Evolutionary conservation across 1,140 invertebrate species (phyloP).

Genomic region (Drosophila arizonae): DNA sequence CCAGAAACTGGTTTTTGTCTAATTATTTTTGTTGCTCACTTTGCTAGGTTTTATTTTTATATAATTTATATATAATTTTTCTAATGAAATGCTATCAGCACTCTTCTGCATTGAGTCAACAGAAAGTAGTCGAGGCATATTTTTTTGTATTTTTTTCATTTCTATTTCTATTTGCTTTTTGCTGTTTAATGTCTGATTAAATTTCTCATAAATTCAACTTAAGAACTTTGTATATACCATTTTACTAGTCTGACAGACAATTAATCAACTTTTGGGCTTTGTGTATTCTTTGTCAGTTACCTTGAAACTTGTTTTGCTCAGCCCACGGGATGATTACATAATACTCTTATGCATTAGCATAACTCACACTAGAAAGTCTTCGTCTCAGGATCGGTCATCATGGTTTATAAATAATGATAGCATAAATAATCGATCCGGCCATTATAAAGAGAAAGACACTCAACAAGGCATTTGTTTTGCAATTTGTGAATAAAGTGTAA

Average conservation of each 20-base stretch:
- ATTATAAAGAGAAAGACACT: conserved; percentile 15
- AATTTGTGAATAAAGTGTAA: conserved; percentile 20
- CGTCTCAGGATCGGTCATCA: conserved; percentile 38
- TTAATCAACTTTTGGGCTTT: conserved; percentile 62
- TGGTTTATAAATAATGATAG: conserved; percentile 64
- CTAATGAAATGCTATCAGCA: conserved; percentile 58
- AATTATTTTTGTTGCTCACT: conserved; percentile 64
- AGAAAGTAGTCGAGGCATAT: conserved; percentile 18
- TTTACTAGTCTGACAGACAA: conserved; percentile 69
- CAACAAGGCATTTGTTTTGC: conserved; percentile 22
- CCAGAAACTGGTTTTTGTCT: conserved; percentile 74
- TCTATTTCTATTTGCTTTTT: background rate
- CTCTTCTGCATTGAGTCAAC: conserved; percentile 12
- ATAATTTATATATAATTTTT: conserved; percentile 48
- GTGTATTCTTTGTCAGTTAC: conserved; percentile 15
- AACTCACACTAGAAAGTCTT: conserved; percentile 51
- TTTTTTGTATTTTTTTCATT: background rate
- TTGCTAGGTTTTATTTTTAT: conserved; percentile 31
- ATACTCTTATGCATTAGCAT: conserved; percentile 53
- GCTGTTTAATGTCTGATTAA: conserved; percentile 18
- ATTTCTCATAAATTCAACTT: conserved; percentile 40
- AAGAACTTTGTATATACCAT: conserved; percentile 64
- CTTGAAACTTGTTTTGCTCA: conserved; percentile 58
- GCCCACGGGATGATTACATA: conserved; percentile 59
- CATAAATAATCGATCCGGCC: background rate